Percentiles rank a stretch among this genome's conserved stretches.
Evolutionary conservation across 1,140 invertebrate species (phyloP).

Genomic region (Cydia fagiglandana): DNA sequence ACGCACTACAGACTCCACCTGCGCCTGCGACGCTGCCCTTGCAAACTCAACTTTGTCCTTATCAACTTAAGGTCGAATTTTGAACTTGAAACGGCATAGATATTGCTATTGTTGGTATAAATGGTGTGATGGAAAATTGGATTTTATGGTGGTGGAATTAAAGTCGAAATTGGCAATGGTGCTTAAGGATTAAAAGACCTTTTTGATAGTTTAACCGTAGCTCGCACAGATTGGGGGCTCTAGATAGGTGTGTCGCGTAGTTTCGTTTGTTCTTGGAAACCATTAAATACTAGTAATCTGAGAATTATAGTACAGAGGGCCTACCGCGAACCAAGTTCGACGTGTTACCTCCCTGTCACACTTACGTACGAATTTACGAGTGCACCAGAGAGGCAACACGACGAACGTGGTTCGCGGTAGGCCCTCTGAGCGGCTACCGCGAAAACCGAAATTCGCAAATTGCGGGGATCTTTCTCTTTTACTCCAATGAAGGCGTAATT

Average conservation of each 20-base stretch:
- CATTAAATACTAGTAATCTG: no score
- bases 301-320: no score
- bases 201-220: not conserved
- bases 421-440: no score
- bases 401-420: no score
- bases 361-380: no score
- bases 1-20: not conserved
- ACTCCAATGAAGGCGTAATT: no score
- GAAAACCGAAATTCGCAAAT: no score
- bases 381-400: no score
- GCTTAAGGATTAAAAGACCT: not conserved
- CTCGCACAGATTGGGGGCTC: not conserved
- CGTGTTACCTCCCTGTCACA: no score
- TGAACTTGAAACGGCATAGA: not conserved
- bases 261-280: not conserved
- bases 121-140: not conserved
- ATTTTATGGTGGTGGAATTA: not conserved
- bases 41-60: not conserved
- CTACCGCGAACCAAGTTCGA: no score
- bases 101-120: not conserved
- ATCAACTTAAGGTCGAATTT: not conserved
- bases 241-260: not conserved
- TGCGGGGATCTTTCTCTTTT: no score
- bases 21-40: not conserved
- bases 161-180: not conserved